Conservation (phyloP, 2,113 vertebrate species). For the Psephotus haematonotus region DNA sequence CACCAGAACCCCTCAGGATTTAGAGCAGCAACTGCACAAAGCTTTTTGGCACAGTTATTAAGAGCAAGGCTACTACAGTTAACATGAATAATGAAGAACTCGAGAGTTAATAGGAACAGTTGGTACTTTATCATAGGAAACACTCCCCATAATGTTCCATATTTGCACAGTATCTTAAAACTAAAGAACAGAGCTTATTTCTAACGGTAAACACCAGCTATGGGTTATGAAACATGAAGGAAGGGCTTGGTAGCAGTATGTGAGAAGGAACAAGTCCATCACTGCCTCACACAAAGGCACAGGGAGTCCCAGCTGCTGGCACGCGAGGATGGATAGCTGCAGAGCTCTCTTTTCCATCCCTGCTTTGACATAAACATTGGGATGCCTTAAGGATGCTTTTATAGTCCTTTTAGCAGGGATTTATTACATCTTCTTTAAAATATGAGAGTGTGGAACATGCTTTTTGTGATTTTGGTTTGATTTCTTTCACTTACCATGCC, state of each 20-base stretch:
- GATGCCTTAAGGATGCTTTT: neutral
- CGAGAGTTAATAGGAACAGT: neutral
- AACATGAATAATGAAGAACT: neutral
- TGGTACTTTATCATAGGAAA: neutral
- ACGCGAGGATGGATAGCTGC: accelerated
- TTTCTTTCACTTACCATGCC: conserved; percentile 82
- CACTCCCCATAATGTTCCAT: neutral
- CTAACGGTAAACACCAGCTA: neutral
- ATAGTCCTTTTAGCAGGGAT: neutral
- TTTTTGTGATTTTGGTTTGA: neutral
- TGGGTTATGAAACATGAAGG: neutral
- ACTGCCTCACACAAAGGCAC: accelerated
- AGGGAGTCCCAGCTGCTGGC: neutral
- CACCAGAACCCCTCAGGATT: neutral
- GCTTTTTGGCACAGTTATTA: neutral
- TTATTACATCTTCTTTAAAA: neutral
- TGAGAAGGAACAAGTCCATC: neutral
- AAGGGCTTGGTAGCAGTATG: neutral
- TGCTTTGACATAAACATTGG: neutral
- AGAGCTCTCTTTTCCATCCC: neutral
- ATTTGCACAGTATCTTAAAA: neutral
- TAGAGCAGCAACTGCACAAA: neutral
- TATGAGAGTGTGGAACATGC: accelerated
- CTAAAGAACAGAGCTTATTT: neutral
- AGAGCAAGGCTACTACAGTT: neutral